Evolutionary conservation across 2,797 vertebrate species (phyloP).

Genomic region (Glossophaga mutica): DNA sequence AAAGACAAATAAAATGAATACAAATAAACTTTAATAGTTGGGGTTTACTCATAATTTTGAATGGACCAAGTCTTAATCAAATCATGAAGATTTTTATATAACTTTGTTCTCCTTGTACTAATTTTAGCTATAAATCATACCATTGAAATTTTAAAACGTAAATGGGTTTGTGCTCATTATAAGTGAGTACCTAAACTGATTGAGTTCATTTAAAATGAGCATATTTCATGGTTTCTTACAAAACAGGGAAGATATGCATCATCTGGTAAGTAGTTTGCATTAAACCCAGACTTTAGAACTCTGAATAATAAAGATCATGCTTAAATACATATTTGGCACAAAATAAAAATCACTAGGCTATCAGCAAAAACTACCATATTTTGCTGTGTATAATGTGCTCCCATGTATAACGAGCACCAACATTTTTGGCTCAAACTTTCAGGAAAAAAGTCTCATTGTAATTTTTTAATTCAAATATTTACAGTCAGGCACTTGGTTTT

Average conservation of each 20-base stretch:
- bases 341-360: not conserved
- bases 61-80: not conserved
- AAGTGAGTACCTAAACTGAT: not conserved
- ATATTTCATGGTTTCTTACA: not conserved
- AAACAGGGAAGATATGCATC: not conserved
- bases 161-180: not conserved
- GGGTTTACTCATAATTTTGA: slow-evolving; percentile 26
- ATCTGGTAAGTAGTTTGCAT: not conserved
- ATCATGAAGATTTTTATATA: not conserved
- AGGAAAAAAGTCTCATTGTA: too few relatives aligned
- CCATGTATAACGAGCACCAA: too few relatives aligned
- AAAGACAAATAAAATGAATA: slow-evolving; percentile 37
- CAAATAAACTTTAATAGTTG: not conserved
- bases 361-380: not conserved
- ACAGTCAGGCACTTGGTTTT: too few relatives aligned
- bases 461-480: too few relatives aligned
- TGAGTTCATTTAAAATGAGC: not conserved
- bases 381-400: too few relatives aligned
- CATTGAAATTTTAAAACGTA: not conserved
- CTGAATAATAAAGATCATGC: not conserved
- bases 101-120: not conserved
- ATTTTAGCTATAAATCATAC: slow-evolving; percentile 13
- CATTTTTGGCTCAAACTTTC: too few relatives aligned
- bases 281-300: not conserved
- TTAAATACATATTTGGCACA: not conserved